phyloP scores from a whole-genome alignment of 2,113 vertebrate species.

The Todiramphus saurophagus region DNA sequence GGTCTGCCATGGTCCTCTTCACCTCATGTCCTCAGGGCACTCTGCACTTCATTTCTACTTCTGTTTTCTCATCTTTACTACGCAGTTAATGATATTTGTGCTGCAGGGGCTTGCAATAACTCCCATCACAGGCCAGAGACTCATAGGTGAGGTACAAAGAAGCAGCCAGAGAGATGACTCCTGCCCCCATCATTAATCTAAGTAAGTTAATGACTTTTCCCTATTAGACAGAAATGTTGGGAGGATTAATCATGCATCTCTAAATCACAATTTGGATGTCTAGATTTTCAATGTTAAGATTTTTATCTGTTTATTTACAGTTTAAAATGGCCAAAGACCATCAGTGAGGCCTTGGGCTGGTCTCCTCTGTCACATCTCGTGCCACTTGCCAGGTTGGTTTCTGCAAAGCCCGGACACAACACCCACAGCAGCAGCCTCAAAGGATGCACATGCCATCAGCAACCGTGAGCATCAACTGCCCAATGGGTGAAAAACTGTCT shows the following conservation, averaged over 20 bases:
- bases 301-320: not conserved
- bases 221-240: not conserved
- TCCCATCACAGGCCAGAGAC: not conserved
- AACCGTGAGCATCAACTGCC: not conserved
- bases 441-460: fast-evolving
- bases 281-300: not conserved
- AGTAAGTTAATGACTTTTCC: not conserved
- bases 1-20: fast-evolving
- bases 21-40: fast-evolving
- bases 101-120: not conserved
- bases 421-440: fast-evolving
- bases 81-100: not conserved
- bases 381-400: not conserved
- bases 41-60: not conserved
- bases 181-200: not conserved
- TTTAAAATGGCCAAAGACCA: not conserved
- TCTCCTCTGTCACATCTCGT: not conserved
- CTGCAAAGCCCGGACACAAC: not conserved
- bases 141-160: not conserved
- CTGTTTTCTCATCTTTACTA: not conserved
- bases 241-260: fast-evolving
- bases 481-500: too few species aligned
- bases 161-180: not conserved
- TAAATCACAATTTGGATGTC: not conserved
- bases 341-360: fast-evolving